Evolutionary conservation across 2,888 invertebrate species (phyloP), one percentile per base, ranked within the genome.

Genomic region (Acanthosoma haemorrhoidale): DNA sequence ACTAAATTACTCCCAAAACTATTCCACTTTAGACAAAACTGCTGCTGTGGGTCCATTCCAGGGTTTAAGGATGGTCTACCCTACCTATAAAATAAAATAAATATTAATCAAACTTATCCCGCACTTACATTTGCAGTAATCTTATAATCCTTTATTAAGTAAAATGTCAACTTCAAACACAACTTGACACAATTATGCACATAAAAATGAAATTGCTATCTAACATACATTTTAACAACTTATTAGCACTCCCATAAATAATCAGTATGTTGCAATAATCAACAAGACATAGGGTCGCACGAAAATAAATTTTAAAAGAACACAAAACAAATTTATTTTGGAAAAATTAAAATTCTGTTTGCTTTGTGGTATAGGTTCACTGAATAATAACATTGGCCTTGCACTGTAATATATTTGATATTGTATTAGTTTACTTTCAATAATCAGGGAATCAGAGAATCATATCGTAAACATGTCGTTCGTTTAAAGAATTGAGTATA

Each of bases 11-110:
- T 92, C 81, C 93, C 93, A 83, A 93, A 94, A 85, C 92, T 93
- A 88, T 93, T 94, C 94, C 94, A 94, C 87, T 94, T 93, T 79
- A 94, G 87, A 86, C 93, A 93, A 84, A 93, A 94, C 84, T 94
- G 93, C 84, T 93, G 94, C 86, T 93, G 92, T 78, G 82, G 80
- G 87, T 92, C 92, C 93, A 93, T 93, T 83, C 88, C 89, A 87
- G 72, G 72, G 72, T 73, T 36, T 51, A 18, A 21, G 59, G 70
- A 70, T 70, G 70, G 60, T 69, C 39, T 70, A 72, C 73, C 71
- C 72, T 73, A 70, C 51, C 72, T 70, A 73, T 25, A 11, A 51
- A 51, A 51, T 51, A 38, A 29, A 29, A 41, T 6, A 39, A 66
- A 41, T 41, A 11, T n/a, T 15, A 21, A 41, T 18, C 11, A 38